Base-by-base conservation (phyloP, 1,140 invertebrate species). In the Agraylea sexmaculata region DNA sequence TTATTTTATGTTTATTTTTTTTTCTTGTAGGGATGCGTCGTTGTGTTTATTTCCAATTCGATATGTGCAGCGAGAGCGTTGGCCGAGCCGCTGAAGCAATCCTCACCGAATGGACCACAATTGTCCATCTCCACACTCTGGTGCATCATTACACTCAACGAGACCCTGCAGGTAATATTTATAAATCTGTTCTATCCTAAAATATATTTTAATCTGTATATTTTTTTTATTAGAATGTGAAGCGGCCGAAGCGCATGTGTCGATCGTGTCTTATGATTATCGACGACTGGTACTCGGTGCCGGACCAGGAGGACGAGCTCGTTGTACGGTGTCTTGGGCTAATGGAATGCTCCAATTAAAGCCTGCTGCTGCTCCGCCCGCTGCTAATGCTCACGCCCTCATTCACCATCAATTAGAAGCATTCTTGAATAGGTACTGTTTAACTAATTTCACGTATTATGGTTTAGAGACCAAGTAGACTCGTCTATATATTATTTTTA, bases 91-190 rank as follows among this genome's bases (percentile, higher is more conserved):
- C 93, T 1, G 83, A 91, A 47, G 74, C 80, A 1, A 66, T 93
- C 28, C 63, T 93, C 4, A 82, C 78, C 30, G 91, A 95, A 55
- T 95, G 91, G 91, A 75, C 76, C 2, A 81, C 88, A 50, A 90
- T 95, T 47, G 85, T 87, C 15, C 80, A 91, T 54, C 68, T 96
- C 1, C 92, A 93, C 54, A 75, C 77, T 1, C 65, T 91, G 4
- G 79, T 93, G 3, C 68, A 87, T 46, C 80, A 88, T 50, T 80
- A 62, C 43, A 65, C 57, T 51, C 56, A 57, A n/a, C 48, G 63
- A 15, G 62, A 64, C 3, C 49, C 44, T 3, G 58, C 62, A 44
- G 64, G 64, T 67, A 39, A 21, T 7, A 11, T n/a, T n/a, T n/a
- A n/a, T n/a, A n/a, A n/a, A n/a, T n/a, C n/a, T n/a, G n/a, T n/a